These are phyloP conservation scores for Perodicticus potto DNA, from an alignment of 2,797 vertebrate species.

Conservation along the genomic window DNA sequence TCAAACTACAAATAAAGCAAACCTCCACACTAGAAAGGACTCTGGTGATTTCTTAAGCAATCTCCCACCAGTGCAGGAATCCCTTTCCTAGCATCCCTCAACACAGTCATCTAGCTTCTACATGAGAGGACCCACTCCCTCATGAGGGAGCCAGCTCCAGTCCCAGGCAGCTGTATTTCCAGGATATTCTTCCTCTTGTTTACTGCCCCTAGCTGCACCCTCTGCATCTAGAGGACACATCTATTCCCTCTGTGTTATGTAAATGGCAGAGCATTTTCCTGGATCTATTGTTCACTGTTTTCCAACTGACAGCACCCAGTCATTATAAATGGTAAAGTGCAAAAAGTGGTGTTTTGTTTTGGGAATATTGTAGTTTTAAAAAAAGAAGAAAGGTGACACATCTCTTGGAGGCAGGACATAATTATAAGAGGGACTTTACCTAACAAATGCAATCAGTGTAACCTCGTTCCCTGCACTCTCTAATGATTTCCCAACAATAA, in stretches of 20 bases:
- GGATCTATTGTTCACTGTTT: conserved; percentile 14
- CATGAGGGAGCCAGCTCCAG: neutral
- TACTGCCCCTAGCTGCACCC: neutral
- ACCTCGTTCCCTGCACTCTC: no score
- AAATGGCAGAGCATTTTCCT: conserved; percentile 1
- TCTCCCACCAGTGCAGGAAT: neutral
- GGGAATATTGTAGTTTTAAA: conserved; percentile 16
- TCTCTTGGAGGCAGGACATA: no score
- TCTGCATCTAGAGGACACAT: neutral
- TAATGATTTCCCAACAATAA: no score
- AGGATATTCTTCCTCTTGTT: neutral
- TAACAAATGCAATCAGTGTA: no score
- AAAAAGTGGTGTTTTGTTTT: conserved; percentile 8
- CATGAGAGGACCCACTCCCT: neutral
- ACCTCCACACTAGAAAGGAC: neutral
- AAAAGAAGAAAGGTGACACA: neutral
- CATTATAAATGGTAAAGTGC: neutral
- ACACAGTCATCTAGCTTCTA: neutral
- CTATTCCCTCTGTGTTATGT: neutral
- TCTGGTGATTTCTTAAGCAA: neutral
- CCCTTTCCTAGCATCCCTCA: neutral
- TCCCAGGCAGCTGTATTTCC: neutral
- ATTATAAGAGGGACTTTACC: no score
- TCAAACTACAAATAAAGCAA: conserved; percentile 49
- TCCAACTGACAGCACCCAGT: neutral